Evolutionary conservation across 2,113 vertebrate genomes (phyloP), one percentile per base, ranked within the genome.

Genomic region (Coregonus clupeaformis): DNA sequence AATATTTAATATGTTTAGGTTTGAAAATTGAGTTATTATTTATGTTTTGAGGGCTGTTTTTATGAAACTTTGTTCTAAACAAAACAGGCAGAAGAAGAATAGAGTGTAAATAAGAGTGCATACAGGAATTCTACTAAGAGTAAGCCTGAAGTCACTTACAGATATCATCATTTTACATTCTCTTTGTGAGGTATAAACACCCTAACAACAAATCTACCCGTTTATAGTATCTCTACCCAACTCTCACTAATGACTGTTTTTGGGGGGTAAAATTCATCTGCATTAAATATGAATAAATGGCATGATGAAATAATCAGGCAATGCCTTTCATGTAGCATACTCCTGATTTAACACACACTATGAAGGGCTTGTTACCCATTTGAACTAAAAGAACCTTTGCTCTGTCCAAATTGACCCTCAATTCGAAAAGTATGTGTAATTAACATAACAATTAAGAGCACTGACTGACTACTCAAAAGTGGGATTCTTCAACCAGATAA

Each of bases 1-100:
- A 91, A 91, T 90, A 90, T 90, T 92, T 89, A 85, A 89, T 89
- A 81, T 91, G 88, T 92, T 91, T 88, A 87, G 83, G 81, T 92
- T 91, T 72, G 73, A 92, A 90, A 91, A 88, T 24, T 5, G 45
- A 86, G 80, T 82, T 86, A 62, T 86, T 90, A 87, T 80, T 84
- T 76, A 73, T 81, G 79, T 78, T 89, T 79, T 78, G 71, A 75
- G 71, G 83, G 87, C 86, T 87, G 78, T 90, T 91, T 89, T 86
- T 60, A 74, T 76, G 77, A 88, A 86, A 86, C 81, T 91, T 90
- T 89, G 68, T 81, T 85, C 71, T 69, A 78, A 85, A 91, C 84
- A 88, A 89, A 88, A 80, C 75, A 68, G 80, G 78, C 76, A 84
- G 72, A 89, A 87, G 82, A 89, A 84, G 84, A 88, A 84, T 80